These are phyloP conservation scores for Muscicapa striata DNA, from an alignment of 2,797 vertebrate species.

Conservation along the genomic window DNA sequence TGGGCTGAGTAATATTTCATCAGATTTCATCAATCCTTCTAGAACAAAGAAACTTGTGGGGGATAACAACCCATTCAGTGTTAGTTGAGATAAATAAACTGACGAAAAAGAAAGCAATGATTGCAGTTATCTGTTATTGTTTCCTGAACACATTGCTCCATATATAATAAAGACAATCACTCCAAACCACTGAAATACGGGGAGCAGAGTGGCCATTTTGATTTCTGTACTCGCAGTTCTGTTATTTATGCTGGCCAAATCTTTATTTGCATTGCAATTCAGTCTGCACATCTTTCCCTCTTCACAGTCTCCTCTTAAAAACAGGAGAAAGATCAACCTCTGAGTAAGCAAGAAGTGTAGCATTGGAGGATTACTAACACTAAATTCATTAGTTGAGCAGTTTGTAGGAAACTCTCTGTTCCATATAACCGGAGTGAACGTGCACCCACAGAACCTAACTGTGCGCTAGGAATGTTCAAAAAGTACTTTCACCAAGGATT, in stretches of 20 bases:
- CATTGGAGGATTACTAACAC: neutral
- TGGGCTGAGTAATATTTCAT: constrained; percentile 42
- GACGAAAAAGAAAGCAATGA: neutral
- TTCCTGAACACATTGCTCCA: neutral
- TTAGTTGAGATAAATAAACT: neutral
- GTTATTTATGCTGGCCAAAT: neutral
- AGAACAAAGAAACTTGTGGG: neutral
- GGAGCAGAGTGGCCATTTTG: neutral
- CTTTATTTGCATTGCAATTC: neutral
- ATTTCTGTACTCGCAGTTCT: neutral
- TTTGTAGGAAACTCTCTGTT: neutral
- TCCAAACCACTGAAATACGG: neutral
- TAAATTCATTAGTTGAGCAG: neutral
- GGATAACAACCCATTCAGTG: neutral
- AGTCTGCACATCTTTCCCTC: neutral
- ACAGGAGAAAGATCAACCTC: neutral
- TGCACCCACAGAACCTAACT: neutral
- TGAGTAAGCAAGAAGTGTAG: neutral
- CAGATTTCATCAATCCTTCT: constrained; percentile 11
- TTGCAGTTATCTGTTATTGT: neutral
- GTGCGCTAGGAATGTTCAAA: neutral
- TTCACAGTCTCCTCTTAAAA: neutral
- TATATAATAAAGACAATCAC: neutral
- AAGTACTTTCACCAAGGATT: neutral
- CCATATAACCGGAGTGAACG: neutral